A percentile compares a stretch with the other conserved stretches of the same genome.
These are phyloP conservation scores for Palythoa caribaeorum DNA, from an alignment of 92 coral and sea anemone genomes.

Conservation along the genomic window DNA sequence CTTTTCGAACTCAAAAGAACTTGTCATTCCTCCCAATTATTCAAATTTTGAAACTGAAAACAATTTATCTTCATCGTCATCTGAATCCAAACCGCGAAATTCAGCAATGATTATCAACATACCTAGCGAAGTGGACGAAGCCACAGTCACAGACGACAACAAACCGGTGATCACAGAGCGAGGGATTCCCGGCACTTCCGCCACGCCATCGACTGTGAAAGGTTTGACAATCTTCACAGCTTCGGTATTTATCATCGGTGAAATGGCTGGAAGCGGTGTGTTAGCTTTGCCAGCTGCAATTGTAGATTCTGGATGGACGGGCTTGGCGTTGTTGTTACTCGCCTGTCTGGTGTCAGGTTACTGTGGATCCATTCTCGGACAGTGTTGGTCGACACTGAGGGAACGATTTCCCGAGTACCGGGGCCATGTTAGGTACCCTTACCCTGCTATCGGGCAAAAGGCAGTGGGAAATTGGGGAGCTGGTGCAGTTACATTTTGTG, in stretches of 20 bases:
- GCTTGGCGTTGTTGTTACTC: conserved; percentile 70
- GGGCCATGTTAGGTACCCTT: conserved; percentile 90
- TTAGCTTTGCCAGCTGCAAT: conserved; percentile 93
- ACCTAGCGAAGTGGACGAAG: not conserved
- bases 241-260: conserved; percentile 91
- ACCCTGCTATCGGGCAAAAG: conserved; percentile 89
- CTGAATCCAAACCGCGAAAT: not conserved
- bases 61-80: conserved; percentile 7
- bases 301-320: conserved; percentile 83
- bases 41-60: conserved; percentile 4
- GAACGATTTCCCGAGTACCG: conserved; percentile 76
- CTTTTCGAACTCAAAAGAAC: conserved; percentile 7
- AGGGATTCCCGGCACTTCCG: not conserved
- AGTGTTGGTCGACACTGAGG: conserved; percentile 83
- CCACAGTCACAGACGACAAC: not conserved
- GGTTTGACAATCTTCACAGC: conserved; percentile 95
- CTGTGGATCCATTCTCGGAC: conserved; percentile 87
- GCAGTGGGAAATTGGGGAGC: conserved; percentile 91
- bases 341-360: conserved; percentile 88
- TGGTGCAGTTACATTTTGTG: conserved; percentile 80
- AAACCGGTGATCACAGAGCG: conserved; percentile 23
- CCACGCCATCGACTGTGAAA: conserved; percentile 22
- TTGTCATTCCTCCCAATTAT: conserved; percentile 2
- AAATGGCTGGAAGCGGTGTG: conserved; percentile 99
- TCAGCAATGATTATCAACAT: conserved; percentile 9